These are phyloP conservation scores for Dromaius novaehollandiae DNA, from an alignment of 2,113 vertebrate genomes.

Conservation along the genomic window DNA sequence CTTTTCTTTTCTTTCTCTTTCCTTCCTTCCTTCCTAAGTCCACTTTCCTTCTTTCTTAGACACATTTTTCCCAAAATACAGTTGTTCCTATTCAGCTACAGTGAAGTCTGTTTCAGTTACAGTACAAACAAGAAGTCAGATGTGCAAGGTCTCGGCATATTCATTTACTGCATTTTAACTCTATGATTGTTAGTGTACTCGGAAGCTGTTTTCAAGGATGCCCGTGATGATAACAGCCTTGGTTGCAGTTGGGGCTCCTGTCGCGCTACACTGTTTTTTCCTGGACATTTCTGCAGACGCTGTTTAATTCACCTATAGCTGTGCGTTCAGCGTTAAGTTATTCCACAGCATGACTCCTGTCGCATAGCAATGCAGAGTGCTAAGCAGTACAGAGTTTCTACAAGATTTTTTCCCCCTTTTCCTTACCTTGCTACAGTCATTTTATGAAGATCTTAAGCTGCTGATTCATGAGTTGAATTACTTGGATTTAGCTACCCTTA, in stretches of 20 bases:
- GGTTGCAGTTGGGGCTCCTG: background rate
- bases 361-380: background rate
- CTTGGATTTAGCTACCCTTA: background rate
- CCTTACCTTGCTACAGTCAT: background rate
- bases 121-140: background rate
- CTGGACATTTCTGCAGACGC: background rate
- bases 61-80: background rate
- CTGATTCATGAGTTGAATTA: background rate
- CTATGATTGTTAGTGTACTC: background rate
- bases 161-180: background rate
- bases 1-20: too few species aligned
- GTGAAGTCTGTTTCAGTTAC: background rate
- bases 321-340: background rate
- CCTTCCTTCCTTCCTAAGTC: background rate
- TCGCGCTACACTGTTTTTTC: background rate
- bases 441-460: slow-evolving; percentile 3
- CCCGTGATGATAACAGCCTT: slow-evolving; percentile 6
- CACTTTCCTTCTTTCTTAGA: background rate
- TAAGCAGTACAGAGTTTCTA: background rate
- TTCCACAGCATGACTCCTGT: background rate
- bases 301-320: background rate
- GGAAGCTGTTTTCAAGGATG: slow-evolving; percentile 29
- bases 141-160: background rate
- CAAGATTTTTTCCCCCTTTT: background rate
- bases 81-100: background rate